A percentile compares a stretch with the other conserved stretches of the same genome.
phyloP scores from a whole-genome alignment of 2,797 vertebrate species.

The Monodelphis domestica region DNA sequence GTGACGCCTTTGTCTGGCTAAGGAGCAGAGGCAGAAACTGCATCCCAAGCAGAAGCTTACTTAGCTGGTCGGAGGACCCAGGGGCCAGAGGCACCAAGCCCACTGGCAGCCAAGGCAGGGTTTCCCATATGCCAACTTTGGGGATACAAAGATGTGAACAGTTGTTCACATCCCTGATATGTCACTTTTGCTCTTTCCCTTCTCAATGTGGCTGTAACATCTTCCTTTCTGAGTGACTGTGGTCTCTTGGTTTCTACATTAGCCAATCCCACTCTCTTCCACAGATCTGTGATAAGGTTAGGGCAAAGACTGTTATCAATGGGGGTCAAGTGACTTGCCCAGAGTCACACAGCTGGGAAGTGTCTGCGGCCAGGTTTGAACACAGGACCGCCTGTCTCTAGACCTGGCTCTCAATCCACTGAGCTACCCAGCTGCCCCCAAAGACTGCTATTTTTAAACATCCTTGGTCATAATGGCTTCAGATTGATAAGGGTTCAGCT shows the following conservation, averaged over 20 bases:
- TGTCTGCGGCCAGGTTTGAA: no score
- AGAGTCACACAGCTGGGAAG: no score
- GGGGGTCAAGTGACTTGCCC: no score
- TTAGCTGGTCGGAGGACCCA: not conserved
- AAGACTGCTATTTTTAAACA: slow-evolving; percentile 73
- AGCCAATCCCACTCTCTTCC: not conserved
- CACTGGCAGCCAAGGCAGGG: not conserved
- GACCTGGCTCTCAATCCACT: no score
- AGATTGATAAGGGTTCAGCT: slow-evolving; percentile 59
- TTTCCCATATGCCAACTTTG: not conserved
- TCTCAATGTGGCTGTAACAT: not conserved
- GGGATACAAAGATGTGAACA: not conserved
- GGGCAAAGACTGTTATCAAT: slow-evolving; percentile 27
- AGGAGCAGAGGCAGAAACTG: not conserved
- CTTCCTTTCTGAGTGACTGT: slow-evolving; percentile 71
- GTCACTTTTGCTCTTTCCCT: slow-evolving; percentile 2
- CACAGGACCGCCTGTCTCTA: no score
- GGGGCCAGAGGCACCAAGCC: not conserved
- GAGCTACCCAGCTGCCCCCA: no score
- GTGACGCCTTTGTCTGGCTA: slow-evolving; percentile 58
- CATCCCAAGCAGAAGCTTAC: not conserved
- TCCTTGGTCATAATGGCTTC: slow-evolving; percentile 64
- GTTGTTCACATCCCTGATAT: no score
- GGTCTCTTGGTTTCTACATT: slow-evolving; percentile 26
- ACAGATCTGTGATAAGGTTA: slow-evolving; percentile 39